Evolutionary conservation across 2,888 invertebrate genomes (phyloP), one percentile per base, ranked within the genome.

Genomic region (Eristalinus aeneus): DNA sequence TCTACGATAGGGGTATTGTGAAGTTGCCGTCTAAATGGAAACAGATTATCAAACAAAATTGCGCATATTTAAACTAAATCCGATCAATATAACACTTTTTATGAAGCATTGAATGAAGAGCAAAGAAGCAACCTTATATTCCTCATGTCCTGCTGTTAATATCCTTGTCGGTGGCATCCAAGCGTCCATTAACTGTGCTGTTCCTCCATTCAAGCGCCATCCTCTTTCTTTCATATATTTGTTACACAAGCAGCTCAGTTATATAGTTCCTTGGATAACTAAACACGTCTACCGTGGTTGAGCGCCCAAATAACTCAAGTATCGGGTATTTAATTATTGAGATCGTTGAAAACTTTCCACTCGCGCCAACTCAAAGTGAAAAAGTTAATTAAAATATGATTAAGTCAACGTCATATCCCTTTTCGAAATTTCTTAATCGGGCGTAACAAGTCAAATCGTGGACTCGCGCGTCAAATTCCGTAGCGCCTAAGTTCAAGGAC

Each of bases 381-480:
- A 20, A 9, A 54, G 23, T 34, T 34, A 74, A 65, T 74, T 39
- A 58, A 65, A 74, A 74, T 27, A 22, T 64, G 36, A 20, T 32
- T 56, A 69, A 32, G 27, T 61, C n/a, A 23, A 39, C 10, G 68
- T 10, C 11, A 20, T 54, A 54, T 69, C 23, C 23, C 64, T 16
- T 69, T 64, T 46, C 5, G 12, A 39, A 63, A 75, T 46, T 65
- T 65, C 23, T n/a, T 71, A 71, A 71, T 60, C 34, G 36, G 54
- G 36, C 65, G 31, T 65, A 53, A 60, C 69, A 81, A 65, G 58
- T 76, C 65, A 36, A 65, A 81, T 53, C 58, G 64, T 76, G 60
- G 46, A 76, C 36, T 69, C 69, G 71, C 58, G 69, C 58, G 76
- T 64, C 75, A 69, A 75, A 65, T 46, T 31, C 34, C 54, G 60